Evolutionary conservation across 2,797 vertebrate species (phyloP).

Genomic region (Bothrops alternatus): DNA sequence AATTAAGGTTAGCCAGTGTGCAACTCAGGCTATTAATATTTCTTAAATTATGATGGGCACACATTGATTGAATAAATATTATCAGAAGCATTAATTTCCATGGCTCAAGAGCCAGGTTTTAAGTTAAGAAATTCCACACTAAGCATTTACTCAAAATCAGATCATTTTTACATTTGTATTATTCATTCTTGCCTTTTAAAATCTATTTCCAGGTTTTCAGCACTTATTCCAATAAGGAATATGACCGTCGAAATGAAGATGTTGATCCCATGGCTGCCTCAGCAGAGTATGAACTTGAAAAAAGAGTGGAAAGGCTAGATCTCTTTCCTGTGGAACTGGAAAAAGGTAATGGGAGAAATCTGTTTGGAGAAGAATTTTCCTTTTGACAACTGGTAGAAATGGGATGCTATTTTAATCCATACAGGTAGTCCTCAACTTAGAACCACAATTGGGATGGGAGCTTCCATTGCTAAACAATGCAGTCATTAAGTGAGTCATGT

Average conservation of each 20-base stretch:
- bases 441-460: too few species aligned
- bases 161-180: not conserved
- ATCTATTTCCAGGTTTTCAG: constrained; percentile 82
- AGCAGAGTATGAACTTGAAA: constrained; percentile 94
- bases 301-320: constrained; percentile 92
- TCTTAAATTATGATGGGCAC: not conserved
- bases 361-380: not conserved
- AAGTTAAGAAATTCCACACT: not conserved
- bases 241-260: constrained; percentile 92
- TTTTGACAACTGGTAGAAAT: not conserved
- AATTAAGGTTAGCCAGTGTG: too few species aligned
- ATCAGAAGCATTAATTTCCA: not conserved
- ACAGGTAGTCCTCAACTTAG: too few species aligned
- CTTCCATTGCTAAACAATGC: too few species aligned
- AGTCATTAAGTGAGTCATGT: too few species aligned
- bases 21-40: too few species aligned
- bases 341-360: constrained; percentile 78
- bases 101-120: not conserved
- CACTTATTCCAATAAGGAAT: constrained; percentile 95
- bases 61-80: not conserved
- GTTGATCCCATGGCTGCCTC: constrained; percentile 97
- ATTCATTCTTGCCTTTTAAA: not conserved
- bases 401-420: not conserved
- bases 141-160: not conserved
- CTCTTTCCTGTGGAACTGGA: constrained; percentile 94